A percentile compares a stretch with the other conserved stretches of the same genome.
Evolutionary conservation across 2,888 invertebrate species (phyloP).

Genomic region (Dinocampus coccinellae): DNA sequence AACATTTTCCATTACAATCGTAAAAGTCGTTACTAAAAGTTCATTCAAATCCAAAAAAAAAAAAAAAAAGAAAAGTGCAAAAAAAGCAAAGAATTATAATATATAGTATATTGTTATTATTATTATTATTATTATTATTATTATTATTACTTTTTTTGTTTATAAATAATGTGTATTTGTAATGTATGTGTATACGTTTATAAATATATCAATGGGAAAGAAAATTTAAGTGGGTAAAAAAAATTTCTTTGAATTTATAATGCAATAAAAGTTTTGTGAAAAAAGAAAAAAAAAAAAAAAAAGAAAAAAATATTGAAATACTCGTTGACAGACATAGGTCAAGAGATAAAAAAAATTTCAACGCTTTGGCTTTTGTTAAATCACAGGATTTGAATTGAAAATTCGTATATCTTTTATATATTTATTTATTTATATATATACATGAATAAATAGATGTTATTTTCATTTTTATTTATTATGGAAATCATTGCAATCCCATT

Average conservation of each 20-base stretch:
- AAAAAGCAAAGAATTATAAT: not conserved
- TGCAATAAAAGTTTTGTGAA: not conserved
- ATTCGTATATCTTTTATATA: conserved; percentile 4
- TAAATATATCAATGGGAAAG: too few species aligned
- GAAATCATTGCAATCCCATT: conserved; percentile 10
- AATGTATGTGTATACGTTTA: not conserved
- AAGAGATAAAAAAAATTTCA: not conserved
- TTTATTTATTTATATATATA: too few species aligned
- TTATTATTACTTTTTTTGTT: not conserved
- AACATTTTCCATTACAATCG: not conserved
- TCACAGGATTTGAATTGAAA: conserved; percentile 21
- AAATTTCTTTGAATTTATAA: not conserved
- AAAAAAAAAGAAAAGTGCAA: not conserved
- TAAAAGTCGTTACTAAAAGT: conserved; percentile 1
- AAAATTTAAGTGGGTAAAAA: not conserved
- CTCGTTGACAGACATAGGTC: not conserved
- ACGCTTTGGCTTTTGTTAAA: not conserved
- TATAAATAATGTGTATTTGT: too few species aligned
- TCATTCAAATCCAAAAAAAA: conserved; percentile 8
- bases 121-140: too few species aligned
- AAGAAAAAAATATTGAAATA: not conserved
- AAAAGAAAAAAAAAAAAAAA: too few species aligned
- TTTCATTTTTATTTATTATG: conserved; percentile 1
- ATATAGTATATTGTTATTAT: too few species aligned
- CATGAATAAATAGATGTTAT: not conserved